Evolutionary conservation across 2,113 vertebrate genomes (phyloP), one percentile per base, ranked within the genome.

Genomic region (human (Homo sapiens)): DNA sequence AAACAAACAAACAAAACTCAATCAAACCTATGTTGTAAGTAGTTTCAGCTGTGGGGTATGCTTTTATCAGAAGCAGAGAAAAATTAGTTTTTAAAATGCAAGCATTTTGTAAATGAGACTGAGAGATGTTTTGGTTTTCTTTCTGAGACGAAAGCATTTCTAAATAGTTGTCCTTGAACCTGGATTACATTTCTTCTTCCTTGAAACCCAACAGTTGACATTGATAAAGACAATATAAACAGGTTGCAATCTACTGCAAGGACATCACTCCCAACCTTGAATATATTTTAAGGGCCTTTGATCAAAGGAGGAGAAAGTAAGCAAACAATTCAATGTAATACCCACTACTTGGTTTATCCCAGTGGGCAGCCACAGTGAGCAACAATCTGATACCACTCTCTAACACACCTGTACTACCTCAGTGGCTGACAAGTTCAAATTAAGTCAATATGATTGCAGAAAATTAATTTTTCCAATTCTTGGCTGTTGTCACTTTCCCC

Each of bases 11-110:
- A 73, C 27, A 55, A 35, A 82, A 45, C 35, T 55, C 35, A 86
- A 95, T 91, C 89, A 98, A 94, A 83, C 50, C 92, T 96, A 45
- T 45, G 27, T 64, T 93, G 17, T 88, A 96, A 96, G 72, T 66
- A 93, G 52, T 94, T 90, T 89, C 96, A 97, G 90, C 87, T 96
- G 89, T 86, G 76, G 40, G 45, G 6, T 76, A 70, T 66, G n/a
- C 6, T 86, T 32, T 92, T 32, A 72, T 48, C 70, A 87, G 81
- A 88, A 90, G 48, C 40, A 81, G 52, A 94, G 32, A 93, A 97
- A 93, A 86, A 89, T 91, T 64, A 55, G 38, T 91, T 93, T 93
- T 75, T 35, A 40, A 79, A 86, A 89, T 85, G 12, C 27, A 92
- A 97, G 35, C 38, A 35, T 93, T 93, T 97, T 25, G 16, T 70